These are phyloP conservation scores for Listronotus oregonensis DNA, from an alignment of 1,140 invertebrate genomes.

Conservation along the genomic window DNA sequence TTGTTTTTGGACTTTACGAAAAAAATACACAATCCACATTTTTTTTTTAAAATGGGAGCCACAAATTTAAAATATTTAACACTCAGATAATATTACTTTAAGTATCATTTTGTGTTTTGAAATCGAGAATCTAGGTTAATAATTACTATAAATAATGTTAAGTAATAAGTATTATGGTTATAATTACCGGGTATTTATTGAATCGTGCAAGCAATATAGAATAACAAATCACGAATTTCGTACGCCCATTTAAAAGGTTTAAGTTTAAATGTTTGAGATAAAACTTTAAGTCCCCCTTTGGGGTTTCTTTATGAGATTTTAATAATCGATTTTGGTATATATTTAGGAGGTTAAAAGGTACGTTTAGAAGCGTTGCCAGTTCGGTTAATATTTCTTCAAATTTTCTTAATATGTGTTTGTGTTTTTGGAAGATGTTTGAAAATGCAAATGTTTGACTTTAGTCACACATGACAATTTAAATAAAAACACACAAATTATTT, in stretches of 20 bases:
- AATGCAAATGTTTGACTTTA: no score
- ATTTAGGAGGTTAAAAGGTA: neutral
- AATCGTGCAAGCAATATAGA: slow-evolving; percentile 26
- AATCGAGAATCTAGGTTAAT: slow-evolving; percentile 25
- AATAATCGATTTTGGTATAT: slow-evolving; percentile 22
- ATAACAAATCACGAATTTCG: slow-evolving; percentile 23
- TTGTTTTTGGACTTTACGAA: no score
- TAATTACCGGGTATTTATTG: slow-evolving; percentile 28
- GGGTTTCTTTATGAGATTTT: slow-evolving; percentile 17
- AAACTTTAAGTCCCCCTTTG: slow-evolving; percentile 6
- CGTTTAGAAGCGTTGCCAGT: no score
- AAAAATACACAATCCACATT: no score
- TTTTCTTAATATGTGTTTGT: no score
- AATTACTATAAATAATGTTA: slow-evolving; percentile 30
- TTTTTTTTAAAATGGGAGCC: no score
- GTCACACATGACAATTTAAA: no score
- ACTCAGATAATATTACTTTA: neutral
- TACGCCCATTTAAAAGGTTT: slow-evolving; percentile 29
- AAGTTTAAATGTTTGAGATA: slow-evolving; percentile 24
- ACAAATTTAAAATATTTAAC: neutral
- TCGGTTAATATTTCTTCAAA: no score
- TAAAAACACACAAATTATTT: no score
- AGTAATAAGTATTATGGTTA: slow-evolving; percentile 25
- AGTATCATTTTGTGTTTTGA: slow-evolving; percentile 18
- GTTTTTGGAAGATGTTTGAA: no score